phyloP scores from a whole-genome alignment of 2,113 vertebrate species.

The Nibea albiflora region DNA sequence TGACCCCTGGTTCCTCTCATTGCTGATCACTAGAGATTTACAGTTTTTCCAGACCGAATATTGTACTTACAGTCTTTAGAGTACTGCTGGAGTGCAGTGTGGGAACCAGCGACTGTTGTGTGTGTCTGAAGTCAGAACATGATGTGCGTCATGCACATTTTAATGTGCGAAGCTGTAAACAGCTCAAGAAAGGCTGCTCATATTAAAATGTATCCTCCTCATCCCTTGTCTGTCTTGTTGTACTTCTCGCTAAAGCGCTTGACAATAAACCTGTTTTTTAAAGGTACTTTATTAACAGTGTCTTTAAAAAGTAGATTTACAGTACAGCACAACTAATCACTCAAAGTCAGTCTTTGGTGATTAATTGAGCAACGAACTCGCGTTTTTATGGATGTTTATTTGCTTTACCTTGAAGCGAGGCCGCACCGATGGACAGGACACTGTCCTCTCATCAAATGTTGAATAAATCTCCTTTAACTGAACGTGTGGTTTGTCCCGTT shows the following conservation, averaged over 20 bases:
- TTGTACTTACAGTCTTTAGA: constrained; percentile 44
- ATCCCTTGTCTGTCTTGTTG: constrained; percentile 1
- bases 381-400: constrained; percentile 41
- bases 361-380: constrained; percentile 54
- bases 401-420: constrained; percentile 36
- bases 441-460: constrained; percentile 14
- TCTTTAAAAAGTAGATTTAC: constrained; percentile 62
- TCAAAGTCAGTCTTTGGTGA: constrained; percentile 52
- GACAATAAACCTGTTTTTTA: constrained; percentile 51
- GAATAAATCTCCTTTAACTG: constrained; percentile 26
- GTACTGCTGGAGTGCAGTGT: constrained; percentile 43
- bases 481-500: constrained; percentile 21
- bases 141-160: constrained; percentile 16
- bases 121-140: not conserved
- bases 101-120: constrained; percentile 28
- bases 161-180: constrained; percentile 35
- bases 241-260: constrained; percentile 15
- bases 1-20: constrained; percentile 60
- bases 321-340: constrained; percentile 53
- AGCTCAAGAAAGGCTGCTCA: constrained; percentile 26
- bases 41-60: constrained; percentile 48
- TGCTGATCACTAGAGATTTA: constrained; percentile 66
- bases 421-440: not conserved
- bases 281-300: constrained; percentile 51
- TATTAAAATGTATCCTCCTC: constrained; percentile 28